These are phyloP conservation scores for Spinibarbus caldwelli DNA, from an alignment of 2,797 vertebrate species.

Conservation along the genomic window DNA sequence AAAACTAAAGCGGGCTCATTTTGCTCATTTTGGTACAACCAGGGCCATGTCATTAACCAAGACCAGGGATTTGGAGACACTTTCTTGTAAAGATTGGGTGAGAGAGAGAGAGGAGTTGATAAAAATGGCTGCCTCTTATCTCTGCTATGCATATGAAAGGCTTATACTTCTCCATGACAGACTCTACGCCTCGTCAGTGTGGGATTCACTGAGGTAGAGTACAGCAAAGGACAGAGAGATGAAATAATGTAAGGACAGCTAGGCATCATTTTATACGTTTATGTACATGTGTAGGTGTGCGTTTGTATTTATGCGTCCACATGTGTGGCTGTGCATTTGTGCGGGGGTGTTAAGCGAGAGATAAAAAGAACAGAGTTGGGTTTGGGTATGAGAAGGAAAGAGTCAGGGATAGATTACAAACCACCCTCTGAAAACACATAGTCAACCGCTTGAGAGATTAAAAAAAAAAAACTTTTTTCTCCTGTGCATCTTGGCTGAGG, in stretches of 20 bases:
- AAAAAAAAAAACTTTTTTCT: constrained; percentile 29
- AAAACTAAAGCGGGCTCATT: constrained; percentile 71
- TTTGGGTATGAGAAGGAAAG: constrained; percentile 40
- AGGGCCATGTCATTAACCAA: constrained; percentile 74
- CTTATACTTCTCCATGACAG: constrained; percentile 81
- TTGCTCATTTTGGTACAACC: constrained; percentile 70
- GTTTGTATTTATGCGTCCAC: constrained; percentile 40
- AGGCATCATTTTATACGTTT: constrained; percentile 71
- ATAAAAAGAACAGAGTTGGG: constrained; percentile 39
- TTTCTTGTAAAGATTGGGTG: constrained; percentile 65
- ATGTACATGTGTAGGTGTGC: constrained; percentile 50
- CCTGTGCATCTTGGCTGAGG: constrained; percentile 47
- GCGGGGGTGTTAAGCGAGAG: constrained; percentile 48
- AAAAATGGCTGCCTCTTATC: constrained; percentile 85
- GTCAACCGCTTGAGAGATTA: constrained; percentile 58
- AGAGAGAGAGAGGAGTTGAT: constrained; percentile 58
- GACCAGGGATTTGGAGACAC: constrained; percentile 76
- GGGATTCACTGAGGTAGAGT: constrained; percentile 78
- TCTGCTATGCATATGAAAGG: constrained; percentile 83
- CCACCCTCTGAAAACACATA: constrained; percentile 55
- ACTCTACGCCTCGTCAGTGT: constrained; percentile 75
- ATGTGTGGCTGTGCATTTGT: constrained; percentile 52
- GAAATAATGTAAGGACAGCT: constrained; percentile 74
- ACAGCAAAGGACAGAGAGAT: constrained; percentile 66
- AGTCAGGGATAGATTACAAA: constrained; percentile 52